These are phyloP conservation scores for Umimayanthus chanpuru DNA, from an alignment of 92 coral and sea anemone genomes.

Conservation along the genomic window DNA sequence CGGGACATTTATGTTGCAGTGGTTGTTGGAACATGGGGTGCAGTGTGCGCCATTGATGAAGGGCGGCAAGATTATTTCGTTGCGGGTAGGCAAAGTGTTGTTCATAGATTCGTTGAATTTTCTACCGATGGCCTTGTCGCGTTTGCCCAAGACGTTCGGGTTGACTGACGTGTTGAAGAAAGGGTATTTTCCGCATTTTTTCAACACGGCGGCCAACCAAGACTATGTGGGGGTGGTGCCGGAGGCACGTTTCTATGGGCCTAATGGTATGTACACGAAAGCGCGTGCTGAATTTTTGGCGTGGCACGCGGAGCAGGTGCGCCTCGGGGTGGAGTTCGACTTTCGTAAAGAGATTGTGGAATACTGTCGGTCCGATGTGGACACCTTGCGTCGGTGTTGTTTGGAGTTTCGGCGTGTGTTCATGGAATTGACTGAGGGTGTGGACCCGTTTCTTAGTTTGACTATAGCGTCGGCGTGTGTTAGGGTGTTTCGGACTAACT, in stretches of 20 bases:
- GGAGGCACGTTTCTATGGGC: not conserved
- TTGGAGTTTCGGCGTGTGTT: not conserved
- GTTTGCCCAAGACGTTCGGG: not conserved
- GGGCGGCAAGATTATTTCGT: not conserved
- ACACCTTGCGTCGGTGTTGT: slow-evolving; percentile 32
- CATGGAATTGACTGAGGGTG: not conserved
- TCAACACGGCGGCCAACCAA: not conserved
- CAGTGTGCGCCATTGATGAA: not conserved
- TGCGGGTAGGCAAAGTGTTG: not conserved
- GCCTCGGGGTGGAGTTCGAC: too few relatives aligned
- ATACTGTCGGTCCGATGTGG: slow-evolving; percentile 26
- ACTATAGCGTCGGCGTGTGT: slow-evolving; percentile 29
- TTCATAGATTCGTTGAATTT: not conserved
- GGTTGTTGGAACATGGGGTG: not conserved
- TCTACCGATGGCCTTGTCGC: not conserved
- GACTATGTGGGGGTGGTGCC: slow-evolving; percentile 9
- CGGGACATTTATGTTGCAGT: not conserved
- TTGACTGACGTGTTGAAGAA: too few relatives aligned
- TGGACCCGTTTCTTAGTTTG: slow-evolving; percentile 3
- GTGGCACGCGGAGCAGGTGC: slow-evolving; percentile 1
- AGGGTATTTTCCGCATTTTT: too few relatives aligned
- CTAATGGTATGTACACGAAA: not conserved
- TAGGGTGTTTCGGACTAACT: not conserved
- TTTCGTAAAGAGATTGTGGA: not conserved
- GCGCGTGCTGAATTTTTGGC: not conserved